Base-by-base conservation (phyloP, 2,888 invertebrate species). In the Athetis lepigone region DNA sequence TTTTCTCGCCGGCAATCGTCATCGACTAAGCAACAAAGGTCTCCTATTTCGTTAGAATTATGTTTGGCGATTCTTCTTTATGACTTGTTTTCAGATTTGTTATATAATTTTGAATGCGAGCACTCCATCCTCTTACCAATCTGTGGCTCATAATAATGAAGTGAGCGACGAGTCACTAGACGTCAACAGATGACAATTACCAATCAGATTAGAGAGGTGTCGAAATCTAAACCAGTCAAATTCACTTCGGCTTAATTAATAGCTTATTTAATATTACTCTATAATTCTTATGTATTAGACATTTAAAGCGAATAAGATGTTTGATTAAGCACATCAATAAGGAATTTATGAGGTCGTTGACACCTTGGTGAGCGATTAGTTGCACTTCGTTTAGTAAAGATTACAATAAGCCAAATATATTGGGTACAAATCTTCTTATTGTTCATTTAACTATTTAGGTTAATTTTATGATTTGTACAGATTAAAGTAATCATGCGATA, bases 191-290 rank as follows among this genome's bases (percentile, higher is more conserved):
- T 85, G 88, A 88, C 87, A 87, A 80, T 76, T 79, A 71, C 70
- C 70, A 69, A 82, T 81, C 78, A 81, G 83, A 87, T 86, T 84
- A 87, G 68, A 74, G 77, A 80, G 72, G 81, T 80, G 83, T 82
- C 72, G 81, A 79, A 81, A 79, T 61, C 13, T 70, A 64, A 66
- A 76, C 61, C 62, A 64, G 67, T 65, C 59, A 55, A 57, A 25
- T 76, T 43, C 33, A 72, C 40, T 60, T 33, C 59, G 25, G 52
- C 73, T 73, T 72, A 77, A 76, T 76, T 76, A 76, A 76, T 65
- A 71, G 76, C 49, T 42, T 72, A 71, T 58, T 76, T 51, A 71
- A 71, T 72, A 71, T 46, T 42, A 42, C 37, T 70, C 50, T 27
- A 75, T 46, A 46, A 50, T 25, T 71, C 33, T 43, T 55, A 49